Evolutionary conservation across 2,113 vertebrate species (phyloP), one percentile per base, ranked within the genome.

Genomic region (Zosterops pallidus): DNA sequence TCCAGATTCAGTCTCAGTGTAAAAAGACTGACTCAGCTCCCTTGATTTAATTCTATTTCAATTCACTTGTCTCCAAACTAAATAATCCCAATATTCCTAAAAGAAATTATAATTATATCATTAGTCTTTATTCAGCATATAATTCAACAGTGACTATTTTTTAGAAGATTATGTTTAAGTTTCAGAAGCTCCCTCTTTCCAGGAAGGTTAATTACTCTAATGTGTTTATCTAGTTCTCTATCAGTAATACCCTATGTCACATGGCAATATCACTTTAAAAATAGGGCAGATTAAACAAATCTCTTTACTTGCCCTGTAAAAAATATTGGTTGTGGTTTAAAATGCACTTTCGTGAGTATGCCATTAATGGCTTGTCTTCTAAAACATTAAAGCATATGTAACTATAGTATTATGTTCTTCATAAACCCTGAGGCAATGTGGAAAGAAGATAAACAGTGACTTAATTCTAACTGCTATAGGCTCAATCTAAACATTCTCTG

Each of bases 221-320:
- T 95, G 65, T 95, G 91, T 97, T 95, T 96, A 97, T 95, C 95
- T 92, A 89, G 88, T 91, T 97, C 89, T 90, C 82, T 69, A 88
- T 83, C 88, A 69, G 96, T 97, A 98, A 97, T 97, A 95, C 90
- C 71, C 90, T 84, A 55, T 93, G 94, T 97, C 96, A 97, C 92
- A 89, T 96, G 91, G 85, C 71, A 92, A 90, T 95, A 93, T 93
- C 86, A 83, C 95, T 97, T 97, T 92, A 94, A 97, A 98, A 98
- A 98, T 98, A 99, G 97, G 95, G 79, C 80, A 97, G 98, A 98
- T 98, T 98, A 98, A 98, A 96, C 94, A 98, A 98, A 98, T 98
- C 98, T 95, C 95, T 98, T 94, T 96, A 97, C 96, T 98, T 97
- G 97, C 89, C 94, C 93, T 95, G 83, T 94, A 97, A 97, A 97